Evolutionary conservation across 2,797 vertebrate genomes (phyloP).

Genomic region (Champsocephalus esox): DNA sequence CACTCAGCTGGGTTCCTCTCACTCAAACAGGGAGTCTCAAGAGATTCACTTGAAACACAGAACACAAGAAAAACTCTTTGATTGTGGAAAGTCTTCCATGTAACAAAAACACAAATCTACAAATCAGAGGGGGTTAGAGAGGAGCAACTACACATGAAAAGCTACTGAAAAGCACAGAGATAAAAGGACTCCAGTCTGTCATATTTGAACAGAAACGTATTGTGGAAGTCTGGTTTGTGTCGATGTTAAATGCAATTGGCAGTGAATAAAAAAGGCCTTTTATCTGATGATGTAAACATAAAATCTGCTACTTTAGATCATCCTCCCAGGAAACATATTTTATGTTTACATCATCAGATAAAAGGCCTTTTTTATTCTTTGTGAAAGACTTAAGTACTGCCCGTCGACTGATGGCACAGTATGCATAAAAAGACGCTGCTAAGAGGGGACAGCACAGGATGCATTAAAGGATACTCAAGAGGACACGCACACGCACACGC

Average conservation of each 20-base stretch:
- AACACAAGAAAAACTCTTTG: conserved; percentile 21
- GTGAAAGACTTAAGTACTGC: conserved; percentile 18
- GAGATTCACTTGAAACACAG: conserved; percentile 13
- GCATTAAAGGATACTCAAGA: conserved; percentile 1
- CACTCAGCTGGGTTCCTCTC: background rate
- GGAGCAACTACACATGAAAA: conserved; percentile 38
- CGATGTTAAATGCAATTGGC: conserved; percentile 40
- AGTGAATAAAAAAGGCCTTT: conserved; percentile 27
- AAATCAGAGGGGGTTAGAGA: conserved; percentile 58
- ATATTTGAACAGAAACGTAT: conserved; percentile 32
- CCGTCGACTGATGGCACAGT: conserved; percentile 2
- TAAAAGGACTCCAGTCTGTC: conserved; percentile 47
- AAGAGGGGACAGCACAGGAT: background rate
- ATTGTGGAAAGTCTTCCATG: conserved; percentile 19
- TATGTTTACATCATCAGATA: too few relatives aligned
- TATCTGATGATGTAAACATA: conserved; percentile 29
- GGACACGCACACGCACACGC: background rate
- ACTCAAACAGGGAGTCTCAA: conserved; percentile 4
- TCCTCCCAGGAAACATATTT: too few relatives aligned
- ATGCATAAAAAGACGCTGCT: background rate
- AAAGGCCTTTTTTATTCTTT: too few relatives aligned
- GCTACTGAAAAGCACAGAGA: conserved; percentile 50
- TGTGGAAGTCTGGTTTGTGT: background rate
- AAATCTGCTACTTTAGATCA: too few relatives aligned
- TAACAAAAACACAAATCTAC: conserved; percentile 30